A percentile compares a stretch with the other conserved stretches of the same genome.
These are phyloP conservation scores for Miltochrista miniata DNA, from an alignment of 2,888 invertebrate species.

Conservation along the genomic window DNA sequence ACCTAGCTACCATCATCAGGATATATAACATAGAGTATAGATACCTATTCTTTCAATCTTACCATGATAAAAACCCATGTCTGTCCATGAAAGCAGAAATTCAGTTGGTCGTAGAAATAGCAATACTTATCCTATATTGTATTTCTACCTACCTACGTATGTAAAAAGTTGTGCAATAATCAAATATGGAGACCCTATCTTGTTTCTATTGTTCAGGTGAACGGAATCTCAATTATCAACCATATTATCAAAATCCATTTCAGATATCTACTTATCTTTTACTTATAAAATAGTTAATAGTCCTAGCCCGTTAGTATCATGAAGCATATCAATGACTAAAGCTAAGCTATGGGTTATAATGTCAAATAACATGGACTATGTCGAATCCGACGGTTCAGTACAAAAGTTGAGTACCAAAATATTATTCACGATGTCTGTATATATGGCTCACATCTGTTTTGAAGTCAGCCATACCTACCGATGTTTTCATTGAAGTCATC, in stretches of 20 bases:
- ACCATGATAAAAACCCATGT: background rate
- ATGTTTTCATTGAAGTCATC: constrained; percentile 30
- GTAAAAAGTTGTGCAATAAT: constrained; percentile 76
- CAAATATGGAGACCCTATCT: constrained; percentile 42
- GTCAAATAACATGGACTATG: constrained; percentile 74
- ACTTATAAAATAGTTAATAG: constrained; percentile 68
- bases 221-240: constrained; percentile 33
- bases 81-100: constrained; percentile 12
- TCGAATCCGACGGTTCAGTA: constrained; percentile 70
- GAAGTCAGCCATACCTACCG: constrained; percentile 26
- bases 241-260: constrained; percentile 56
- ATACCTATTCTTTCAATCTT: no score
- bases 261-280: constrained; percentile 57
- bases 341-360: constrained; percentile 72
- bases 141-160: constrained; percentile 73
- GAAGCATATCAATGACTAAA: constrained; percentile 61
- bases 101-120: constrained; percentile 53
- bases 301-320: constrained; percentile 49
- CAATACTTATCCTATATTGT: constrained; percentile 54
- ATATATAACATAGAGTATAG: no score
- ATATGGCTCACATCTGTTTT: constrained; percentile 33
- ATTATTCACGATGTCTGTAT: constrained; percentile 58
- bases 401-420: constrained; percentile 79
- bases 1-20: constrained; percentile 3
- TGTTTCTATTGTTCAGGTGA: constrained; percentile 28